phyloP scores from a whole-genome alignment of 2,113 vertebrate genomes.

The Gymnobelideus leadbeateri region DNA sequence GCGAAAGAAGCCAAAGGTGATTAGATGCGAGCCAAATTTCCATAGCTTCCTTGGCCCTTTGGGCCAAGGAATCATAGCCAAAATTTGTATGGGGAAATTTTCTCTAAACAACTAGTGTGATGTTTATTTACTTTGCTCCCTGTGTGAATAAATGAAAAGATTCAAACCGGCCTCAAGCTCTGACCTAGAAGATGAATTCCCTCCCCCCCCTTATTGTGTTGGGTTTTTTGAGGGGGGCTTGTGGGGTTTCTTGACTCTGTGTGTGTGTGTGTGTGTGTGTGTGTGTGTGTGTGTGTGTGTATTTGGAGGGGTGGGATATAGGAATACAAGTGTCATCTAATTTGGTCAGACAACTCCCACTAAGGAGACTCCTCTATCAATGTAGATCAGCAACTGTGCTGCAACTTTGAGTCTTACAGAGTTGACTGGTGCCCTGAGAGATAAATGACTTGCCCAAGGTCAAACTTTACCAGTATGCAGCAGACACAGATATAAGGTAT shows the following conservation, averaged over 20 bases:
- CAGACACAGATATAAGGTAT: not conserved
- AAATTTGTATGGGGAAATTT: conserved; percentile 19
- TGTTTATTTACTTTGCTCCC: not conserved
- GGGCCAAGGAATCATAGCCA: not conserved
- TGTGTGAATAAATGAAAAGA: conserved; percentile 16
- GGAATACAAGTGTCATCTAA: no score
- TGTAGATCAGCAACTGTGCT: not conserved
- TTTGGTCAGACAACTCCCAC: no score
- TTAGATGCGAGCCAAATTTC: not conserved
- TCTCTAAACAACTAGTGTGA: not conserved
- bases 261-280: no score
- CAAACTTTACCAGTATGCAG: not conserved
- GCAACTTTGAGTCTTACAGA: not conserved
- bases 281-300: no score
- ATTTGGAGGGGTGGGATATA: no score
- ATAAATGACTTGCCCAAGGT: not conserved
- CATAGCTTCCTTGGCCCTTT: not conserved
- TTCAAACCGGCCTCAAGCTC: not conserved
- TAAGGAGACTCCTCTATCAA: no score
- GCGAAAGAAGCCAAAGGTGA: not conserved
- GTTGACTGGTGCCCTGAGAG: not conserved
- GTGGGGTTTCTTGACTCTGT: no score
- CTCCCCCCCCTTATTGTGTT: no score
- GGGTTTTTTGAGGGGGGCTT: no score
- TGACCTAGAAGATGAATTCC: not conserved